Percentiles rank a stretch among this genome's conserved stretches.
Conservation (phyloP, 2,113 vertebrate species). For the Bubalus kerabau region DNA sequence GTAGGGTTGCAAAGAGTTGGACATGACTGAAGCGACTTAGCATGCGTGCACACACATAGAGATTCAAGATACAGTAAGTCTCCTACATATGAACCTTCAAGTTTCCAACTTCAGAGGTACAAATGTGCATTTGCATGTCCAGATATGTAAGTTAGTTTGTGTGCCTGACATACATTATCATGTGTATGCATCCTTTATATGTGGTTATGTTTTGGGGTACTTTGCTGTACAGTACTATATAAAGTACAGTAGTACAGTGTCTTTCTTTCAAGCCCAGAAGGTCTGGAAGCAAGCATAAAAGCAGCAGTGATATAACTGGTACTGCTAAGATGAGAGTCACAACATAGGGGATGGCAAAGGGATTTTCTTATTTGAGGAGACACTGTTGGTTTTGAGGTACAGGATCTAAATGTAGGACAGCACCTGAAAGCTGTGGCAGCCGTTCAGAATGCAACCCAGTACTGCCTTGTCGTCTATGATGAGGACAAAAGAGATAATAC, state of each 20-base stretch:
- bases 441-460: background rate
- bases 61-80: background rate
- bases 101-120: background rate
- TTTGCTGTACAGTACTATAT: background rate
- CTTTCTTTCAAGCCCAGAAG: background rate
- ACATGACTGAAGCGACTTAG: background rate
- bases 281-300: background rate
- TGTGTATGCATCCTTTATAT: background rate
- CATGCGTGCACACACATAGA: background rate
- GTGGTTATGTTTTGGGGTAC: background rate
- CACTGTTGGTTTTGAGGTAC: background rate
- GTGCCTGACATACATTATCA: background rate
- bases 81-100: background rate
- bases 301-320: background rate
- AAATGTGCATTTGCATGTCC: background rate
- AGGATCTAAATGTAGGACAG: background rate
- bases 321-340: background rate
- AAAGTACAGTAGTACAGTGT: background rate
- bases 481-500: background rate
- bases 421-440: accelerated
- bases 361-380: background rate
- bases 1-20: background rate
- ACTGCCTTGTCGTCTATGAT: background rate
- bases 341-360: background rate
- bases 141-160: background rate